phyloP scores from a whole-genome alignment of 2,888 invertebrate species.

The Epistrophe eligans region DNA sequence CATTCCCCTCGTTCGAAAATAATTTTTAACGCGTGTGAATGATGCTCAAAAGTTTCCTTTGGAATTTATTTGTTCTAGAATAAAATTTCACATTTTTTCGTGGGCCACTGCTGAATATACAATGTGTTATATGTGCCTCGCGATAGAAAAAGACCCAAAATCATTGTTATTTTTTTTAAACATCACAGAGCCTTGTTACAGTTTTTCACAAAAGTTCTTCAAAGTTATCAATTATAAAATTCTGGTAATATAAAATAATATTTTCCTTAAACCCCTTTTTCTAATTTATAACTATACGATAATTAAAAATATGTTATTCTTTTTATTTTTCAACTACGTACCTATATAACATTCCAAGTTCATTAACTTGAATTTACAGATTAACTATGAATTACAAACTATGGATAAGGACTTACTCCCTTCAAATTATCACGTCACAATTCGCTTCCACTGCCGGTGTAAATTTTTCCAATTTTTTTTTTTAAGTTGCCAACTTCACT shows the following conservation, averaged over 20 bases:
- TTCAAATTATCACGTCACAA: conserved; percentile 38
- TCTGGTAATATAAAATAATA: too few relatives aligned
- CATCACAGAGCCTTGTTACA: too few relatives aligned
- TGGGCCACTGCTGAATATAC: too few relatives aligned
- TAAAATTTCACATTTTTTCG: too few relatives aligned
- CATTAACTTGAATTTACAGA: conserved; percentile 15
- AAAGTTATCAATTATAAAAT: not conserved
- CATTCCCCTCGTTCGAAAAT: too few relatives aligned
- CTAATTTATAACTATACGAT: not conserved
- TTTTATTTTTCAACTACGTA: not conserved
- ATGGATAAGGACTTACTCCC: conserved; percentile 25
- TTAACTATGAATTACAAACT: conserved; percentile 24
- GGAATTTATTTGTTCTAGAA: too few relatives aligned
- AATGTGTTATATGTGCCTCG: too few relatives aligned
- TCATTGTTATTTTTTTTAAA: too few relatives aligned
- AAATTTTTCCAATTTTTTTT: not conserved
- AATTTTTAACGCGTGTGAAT: too few relatives aligned
- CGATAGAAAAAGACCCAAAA: too few relatives aligned
- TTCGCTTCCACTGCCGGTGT: not conserved
- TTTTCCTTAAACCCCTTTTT: not conserved
- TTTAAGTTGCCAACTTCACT: conserved; percentile 1
- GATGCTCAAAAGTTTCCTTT: too few relatives aligned
- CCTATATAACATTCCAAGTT: conserved; percentile 11
- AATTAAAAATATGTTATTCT: not conserved
- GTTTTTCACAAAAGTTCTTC: too few relatives aligned